phyloP scores from a whole-genome alignment of 2,888 invertebrate genomes.

The Ectobius pallidus region DNA sequence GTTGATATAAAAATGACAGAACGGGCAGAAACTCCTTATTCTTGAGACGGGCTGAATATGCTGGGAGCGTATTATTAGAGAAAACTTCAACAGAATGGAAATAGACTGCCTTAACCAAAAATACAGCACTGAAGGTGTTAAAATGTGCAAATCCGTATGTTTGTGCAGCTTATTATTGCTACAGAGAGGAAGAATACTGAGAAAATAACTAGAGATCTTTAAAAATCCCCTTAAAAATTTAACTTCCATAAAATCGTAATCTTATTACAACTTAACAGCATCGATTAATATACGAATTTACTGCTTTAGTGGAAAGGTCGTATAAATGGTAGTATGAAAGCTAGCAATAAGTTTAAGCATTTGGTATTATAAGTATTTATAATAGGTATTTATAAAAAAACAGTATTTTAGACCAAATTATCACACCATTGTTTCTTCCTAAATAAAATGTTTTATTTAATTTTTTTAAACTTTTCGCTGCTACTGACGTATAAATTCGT shows the following conservation, averaged over 20 bases:
- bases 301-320: too few species aligned
- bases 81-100: slow-evolving; percentile 32
- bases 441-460: too few species aligned
- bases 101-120: slow-evolving; percentile 22
- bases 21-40: background rate
- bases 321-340: too few species aligned
- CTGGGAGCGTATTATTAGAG: slow-evolving; percentile 37
- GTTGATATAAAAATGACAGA: background rate
- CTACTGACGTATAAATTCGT: too few species aligned
- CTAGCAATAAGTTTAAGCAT: too few species aligned
- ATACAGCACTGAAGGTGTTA: slow-evolving; percentile 30
- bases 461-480: too few species aligned
- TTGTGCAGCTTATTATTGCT: slow-evolving; percentile 28
- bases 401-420: too few species aligned
- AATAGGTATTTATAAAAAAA: too few species aligned
- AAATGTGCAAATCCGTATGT: slow-evolving; percentile 37
- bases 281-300: too few species aligned
- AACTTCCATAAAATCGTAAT: background rate
- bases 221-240: background rate
- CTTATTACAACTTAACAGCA: too few species aligned
- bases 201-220: background rate
- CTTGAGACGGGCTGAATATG: slow-evolving; percentile 4
- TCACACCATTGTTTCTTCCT: too few species aligned
- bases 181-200: background rate
- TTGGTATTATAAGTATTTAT: too few species aligned